Evolutionary conservation across 2,797 vertebrate genomes (phyloP).

Genomic region (Tapera naevia): DNA sequence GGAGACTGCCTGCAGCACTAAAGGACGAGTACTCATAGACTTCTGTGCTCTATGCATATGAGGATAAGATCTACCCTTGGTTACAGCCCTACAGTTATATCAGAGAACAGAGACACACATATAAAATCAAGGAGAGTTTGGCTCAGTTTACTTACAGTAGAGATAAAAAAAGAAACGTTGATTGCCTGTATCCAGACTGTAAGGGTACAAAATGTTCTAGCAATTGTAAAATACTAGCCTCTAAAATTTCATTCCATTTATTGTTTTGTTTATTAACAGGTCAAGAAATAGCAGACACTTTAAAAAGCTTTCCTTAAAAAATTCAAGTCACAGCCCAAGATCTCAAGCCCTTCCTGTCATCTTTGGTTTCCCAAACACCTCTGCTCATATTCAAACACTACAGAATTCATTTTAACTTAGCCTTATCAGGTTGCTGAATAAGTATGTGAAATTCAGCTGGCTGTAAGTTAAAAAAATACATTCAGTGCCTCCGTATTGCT

Average conservation of each 20-base stretch:
- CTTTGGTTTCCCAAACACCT: constrained; percentile 12
- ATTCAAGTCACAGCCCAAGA: constrained; percentile 6
- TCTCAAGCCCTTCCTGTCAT: neutral
- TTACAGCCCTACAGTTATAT: neutral
- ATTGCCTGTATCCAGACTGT: neutral
- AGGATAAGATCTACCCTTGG: neutral
- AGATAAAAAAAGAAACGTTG: neutral
- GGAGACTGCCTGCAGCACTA: neutral
- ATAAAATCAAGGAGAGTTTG: constrained; percentile 15
- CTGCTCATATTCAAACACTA: constrained; percentile 14
- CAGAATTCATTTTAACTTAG: constrained; percentile 29
- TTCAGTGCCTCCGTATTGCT: constrained; percentile 25
- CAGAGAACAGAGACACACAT: neutral
- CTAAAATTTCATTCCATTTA: neutral
- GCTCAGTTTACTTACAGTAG: neutral
- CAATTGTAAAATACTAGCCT: neutral
- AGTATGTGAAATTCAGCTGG: constrained; percentile 39
- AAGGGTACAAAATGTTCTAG: constrained; percentile 1
- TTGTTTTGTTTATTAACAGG: neutral
- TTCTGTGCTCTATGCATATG: neutral
- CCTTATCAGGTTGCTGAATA: constrained; percentile 43
- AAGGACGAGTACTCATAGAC: neutral
- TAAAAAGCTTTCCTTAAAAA: neutral
- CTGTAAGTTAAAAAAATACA: constrained; percentile 10
- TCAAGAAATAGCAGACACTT: neutral